A percentile compares a stretch with the other conserved stretches of the same genome.
Evolutionary conservation across 2,113 vertebrate species (phyloP).

Genomic region (Pygathrix nemaeus): DNA sequence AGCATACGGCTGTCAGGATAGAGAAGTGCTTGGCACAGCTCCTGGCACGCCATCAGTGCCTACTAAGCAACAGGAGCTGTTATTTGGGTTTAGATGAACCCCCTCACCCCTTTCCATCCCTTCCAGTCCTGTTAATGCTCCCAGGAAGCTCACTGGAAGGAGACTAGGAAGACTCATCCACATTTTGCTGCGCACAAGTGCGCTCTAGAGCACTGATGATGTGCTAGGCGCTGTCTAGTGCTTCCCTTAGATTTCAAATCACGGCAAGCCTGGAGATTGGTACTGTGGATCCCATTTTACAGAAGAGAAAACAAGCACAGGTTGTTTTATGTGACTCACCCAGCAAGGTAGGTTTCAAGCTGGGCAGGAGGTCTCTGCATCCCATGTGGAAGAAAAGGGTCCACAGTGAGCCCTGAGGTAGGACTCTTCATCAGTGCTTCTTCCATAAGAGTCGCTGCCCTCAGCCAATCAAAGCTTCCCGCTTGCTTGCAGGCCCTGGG

Average conservation of each 20-base stretch:
- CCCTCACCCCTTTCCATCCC: background rate
- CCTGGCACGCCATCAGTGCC: background rate
- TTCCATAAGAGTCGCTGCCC: background rate
- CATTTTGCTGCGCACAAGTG: background rate
- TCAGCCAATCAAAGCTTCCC: background rate
- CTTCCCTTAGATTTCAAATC: background rate
- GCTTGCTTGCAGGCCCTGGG: background rate
- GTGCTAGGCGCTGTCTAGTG: background rate
- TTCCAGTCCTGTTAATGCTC: background rate
- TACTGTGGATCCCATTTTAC: background rate
- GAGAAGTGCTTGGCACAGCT: background rate
- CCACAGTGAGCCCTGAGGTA: background rate
- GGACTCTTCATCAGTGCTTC: background rate
- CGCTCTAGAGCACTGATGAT: background rate
- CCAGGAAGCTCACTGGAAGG: background rate
- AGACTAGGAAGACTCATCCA: background rate
- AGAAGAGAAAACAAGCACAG: background rate
- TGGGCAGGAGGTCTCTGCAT: background rate
- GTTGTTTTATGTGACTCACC: background rate
- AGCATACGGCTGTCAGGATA: background rate
- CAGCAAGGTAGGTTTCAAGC: background rate
- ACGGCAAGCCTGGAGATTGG: background rate
- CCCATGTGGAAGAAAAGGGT: background rate
- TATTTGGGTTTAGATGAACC: background rate
- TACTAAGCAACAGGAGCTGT: background rate